A percentile compares a stretch with the other conserved stretches of the same genome.
Evolutionary conservation across 2,797 vertebrate genomes (phyloP).

Genomic region (Pempheris klunzingeri): DNA sequence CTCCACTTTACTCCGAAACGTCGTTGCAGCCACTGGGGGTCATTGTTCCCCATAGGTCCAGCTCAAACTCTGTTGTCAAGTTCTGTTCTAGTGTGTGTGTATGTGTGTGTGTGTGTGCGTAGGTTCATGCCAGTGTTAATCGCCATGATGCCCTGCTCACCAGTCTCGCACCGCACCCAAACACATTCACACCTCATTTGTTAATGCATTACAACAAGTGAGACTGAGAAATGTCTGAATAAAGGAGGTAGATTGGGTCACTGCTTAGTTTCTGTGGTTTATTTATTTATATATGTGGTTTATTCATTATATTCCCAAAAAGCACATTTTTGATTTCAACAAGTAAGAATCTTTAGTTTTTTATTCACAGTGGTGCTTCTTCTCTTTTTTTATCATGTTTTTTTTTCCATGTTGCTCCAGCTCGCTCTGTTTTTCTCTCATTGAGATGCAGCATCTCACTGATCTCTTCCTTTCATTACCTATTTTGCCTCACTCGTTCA

Average conservation of each 20-base stretch:
- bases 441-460: slow-evolving; percentile 56
- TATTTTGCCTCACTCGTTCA: slow-evolving; percentile 53
- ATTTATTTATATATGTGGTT: slow-evolving; percentile 53
- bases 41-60: slow-evolving; percentile 74
- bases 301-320: slow-evolving; percentile 47
- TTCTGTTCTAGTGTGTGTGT: slow-evolving; percentile 15
- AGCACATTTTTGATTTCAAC: slow-evolving; percentile 35
- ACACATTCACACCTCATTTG: slow-evolving; percentile 36
- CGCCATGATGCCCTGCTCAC: slow-evolving; percentile 12
- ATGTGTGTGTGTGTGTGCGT: background rate
- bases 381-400: background rate
- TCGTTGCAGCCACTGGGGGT: slow-evolving; percentile 78
- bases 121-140: background rate
- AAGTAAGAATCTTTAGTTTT: slow-evolving; percentile 32
- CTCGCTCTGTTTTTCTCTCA: slow-evolving; percentile 51
- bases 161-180: slow-evolving; percentile 4
- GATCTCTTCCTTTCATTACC: slow-evolving; percentile 62
- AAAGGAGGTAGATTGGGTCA: slow-evolving; percentile 19
- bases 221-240: slow-evolving; percentile 13
- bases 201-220: slow-evolving; percentile 28
- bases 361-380: slow-evolving; percentile 25
- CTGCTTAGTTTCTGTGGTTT: slow-evolving; percentile 38
- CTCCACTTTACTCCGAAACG: slow-evolving; percentile 45
- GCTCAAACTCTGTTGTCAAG: slow-evolving; percentile 22
- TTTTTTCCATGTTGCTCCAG: slow-evolving; percentile 34